phyloP scores from a whole-genome alignment of 2,797 vertebrate species.

The Thunnus albacares region DNA sequence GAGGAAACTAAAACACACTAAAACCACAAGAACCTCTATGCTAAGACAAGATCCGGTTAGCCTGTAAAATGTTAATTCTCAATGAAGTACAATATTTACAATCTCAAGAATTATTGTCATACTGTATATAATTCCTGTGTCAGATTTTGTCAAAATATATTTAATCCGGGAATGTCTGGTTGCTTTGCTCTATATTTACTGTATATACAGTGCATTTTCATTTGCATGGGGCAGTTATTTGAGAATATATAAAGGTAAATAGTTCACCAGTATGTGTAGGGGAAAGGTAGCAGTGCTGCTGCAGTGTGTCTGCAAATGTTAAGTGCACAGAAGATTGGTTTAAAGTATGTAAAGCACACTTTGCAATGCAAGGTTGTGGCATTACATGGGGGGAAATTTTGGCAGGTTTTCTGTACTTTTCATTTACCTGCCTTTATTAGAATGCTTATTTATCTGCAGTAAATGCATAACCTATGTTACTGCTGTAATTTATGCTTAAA shows the following conservation, averaged over 20 bases:
- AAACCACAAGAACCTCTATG: constrained; percentile 52
- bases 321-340: constrained; percentile 1
- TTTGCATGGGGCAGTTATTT: constrained; percentile 28
- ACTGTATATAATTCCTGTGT: constrained; percentile 32
- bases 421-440: neutral
- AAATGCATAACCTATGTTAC: constrained; percentile 13
- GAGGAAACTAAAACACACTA: constrained; percentile 63
- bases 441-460: constrained; percentile 17
- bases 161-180: constrained; percentile 14
- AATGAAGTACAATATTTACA: constrained; percentile 81
- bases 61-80: constrained; percentile 77
- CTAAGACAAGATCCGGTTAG: constrained; percentile 70
- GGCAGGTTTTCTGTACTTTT: constrained; percentile 9
- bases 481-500: constrained; percentile 20
- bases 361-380: constrained; percentile 3
- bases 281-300: constrained; percentile 11
- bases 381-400: neutral
- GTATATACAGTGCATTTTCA: constrained; percentile 32
- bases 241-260: constrained; percentile 8
- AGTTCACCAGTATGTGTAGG: constrained; percentile 8
- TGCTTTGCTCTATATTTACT: constrained; percentile 10
- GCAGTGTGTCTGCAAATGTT: neutral
- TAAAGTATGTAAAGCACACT: constrained; percentile 1
- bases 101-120: constrained; percentile 47
- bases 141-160: constrained; percentile 33